Evolutionary conservation across 35 echinoderm and acorn worm genomes (phyloP), one percentile per base, ranked within the genome.

Genomic region (Apostichopus parvimensis): DNA sequence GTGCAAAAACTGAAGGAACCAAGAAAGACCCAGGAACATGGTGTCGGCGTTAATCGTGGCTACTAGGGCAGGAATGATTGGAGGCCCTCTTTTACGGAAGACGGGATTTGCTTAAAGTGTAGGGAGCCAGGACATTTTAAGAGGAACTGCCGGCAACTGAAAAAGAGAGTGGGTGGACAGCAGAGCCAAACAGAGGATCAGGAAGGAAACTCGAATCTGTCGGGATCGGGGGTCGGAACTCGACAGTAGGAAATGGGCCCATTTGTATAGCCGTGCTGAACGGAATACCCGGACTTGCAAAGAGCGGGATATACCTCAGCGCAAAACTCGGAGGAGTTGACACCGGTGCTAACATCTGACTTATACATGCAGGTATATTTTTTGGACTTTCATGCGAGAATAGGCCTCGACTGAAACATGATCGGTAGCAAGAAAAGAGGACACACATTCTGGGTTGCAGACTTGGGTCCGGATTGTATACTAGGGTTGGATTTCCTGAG

Each of bases 381-480:
- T 87, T 18, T 15, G 57, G 59, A 7, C 22, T 90, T 73, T 21
- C 87, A 52, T 12, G 70, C 10, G 87, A 89, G 60, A 5, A 75
- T 34, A 70, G 87, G 26, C 70, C 87, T 34, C 65, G 14, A 57
- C 87, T 76, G 24, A 18, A 76, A 18, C 73, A 28, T 5, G 68
- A 73, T 0, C 18, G 65, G 87, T 52, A 34, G 87, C 9, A 90
- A 68, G n/a, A 17, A 53, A 8, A 73, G 34, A 28, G 56, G 24
- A 90, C 87, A 90, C 34, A 11, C 8, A 1, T 77, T 90, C 53
- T 90, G 70, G 61, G 62, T 73, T 26, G 87, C 87, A 72, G 87
- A 89, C 21, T 53, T 89, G 10, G 87, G 87, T 26, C 87, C 87
- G 4, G 87, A 89, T 89, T 89, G 87, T 25, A 89, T 73, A 4